These are phyloP conservation scores for Allacma fusca DNA, from an alignment of 2,888 invertebrate genomes.

Conservation along the genomic window DNA sequence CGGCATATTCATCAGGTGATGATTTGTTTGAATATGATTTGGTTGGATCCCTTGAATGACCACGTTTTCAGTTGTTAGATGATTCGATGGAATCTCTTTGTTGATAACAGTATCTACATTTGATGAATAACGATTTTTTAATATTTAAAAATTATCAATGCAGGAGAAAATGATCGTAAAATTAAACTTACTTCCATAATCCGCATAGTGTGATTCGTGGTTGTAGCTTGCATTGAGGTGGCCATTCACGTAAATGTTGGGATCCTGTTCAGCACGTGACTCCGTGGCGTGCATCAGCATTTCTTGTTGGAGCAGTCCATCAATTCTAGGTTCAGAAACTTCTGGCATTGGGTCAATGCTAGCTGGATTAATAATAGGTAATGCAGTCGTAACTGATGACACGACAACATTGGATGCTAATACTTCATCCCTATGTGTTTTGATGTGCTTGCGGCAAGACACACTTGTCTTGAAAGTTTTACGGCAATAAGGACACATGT, in stretches of 20 bases:
- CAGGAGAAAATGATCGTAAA: not conserved
- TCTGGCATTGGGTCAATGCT: not conserved
- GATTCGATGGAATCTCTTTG: not conserved
- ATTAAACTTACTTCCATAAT: conserved; percentile 24
- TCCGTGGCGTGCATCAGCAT: not conserved
- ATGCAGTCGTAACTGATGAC: not conserved
- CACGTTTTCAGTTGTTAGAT: not conserved
- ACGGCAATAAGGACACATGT: conserved; percentile 71
- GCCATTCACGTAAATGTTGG: not conserved
- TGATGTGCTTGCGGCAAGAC: conserved; percentile 74
- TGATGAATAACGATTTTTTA: no score
- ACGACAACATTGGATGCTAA: conserved; percentile 32
- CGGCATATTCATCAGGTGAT: not conserved
- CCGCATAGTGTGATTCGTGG: conserved; percentile 10
- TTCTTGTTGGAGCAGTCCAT: not conserved
- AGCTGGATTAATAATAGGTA: not conserved
- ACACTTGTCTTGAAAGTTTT: conserved; percentile 70
- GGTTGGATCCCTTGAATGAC: not conserved
- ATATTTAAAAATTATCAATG: not conserved
- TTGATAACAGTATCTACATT: not conserved
- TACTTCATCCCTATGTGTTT: conserved; percentile 69
- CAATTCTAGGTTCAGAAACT: not conserved
- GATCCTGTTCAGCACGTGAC: not conserved
- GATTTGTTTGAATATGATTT: not conserved
- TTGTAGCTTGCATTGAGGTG: not conserved